Conservation (phyloP, 2,797 vertebrate species). For the Lepidocolaptes lacrymiger region DNA sequence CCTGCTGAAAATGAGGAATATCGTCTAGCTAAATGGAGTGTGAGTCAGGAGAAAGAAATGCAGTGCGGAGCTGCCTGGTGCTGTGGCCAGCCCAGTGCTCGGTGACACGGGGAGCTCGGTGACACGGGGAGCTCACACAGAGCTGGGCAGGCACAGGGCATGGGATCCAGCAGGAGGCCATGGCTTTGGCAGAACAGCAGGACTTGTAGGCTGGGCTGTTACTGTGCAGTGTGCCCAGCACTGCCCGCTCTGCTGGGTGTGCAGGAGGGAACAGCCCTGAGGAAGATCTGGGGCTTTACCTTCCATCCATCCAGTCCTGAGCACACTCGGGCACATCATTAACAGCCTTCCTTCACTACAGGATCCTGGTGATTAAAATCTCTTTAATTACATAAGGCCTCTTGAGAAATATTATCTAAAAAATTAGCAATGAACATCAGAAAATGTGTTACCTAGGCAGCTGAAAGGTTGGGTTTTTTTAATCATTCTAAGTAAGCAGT, state of each 20-base stretch:
- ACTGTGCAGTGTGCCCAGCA: neutral
- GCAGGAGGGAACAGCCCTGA: neutral
- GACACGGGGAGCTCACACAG: neutral
- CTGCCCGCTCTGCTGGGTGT: neutral
- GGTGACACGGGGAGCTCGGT: neutral
- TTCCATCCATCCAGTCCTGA: neutral
- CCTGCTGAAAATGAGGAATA: neutral
- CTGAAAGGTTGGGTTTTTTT: neutral
- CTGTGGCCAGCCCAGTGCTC: neutral
- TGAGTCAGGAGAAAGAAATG: neutral
- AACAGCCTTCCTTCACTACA: neutral
- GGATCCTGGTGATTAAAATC: neutral
- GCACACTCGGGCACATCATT: neutral
- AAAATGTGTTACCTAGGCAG: constrained; percentile 8
- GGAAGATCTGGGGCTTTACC: fast-evolving
- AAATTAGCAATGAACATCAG: neutral
- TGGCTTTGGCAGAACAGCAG: neutral
- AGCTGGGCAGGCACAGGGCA: neutral
- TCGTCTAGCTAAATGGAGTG: neutral
- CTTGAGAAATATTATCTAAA: neutral
- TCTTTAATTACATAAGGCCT: neutral
- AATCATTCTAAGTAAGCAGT: neutral
- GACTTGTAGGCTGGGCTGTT: neutral
- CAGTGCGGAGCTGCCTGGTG: neutral
- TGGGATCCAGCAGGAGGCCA: neutral